Conservation (phyloP, 2,113 vertebrate species). For the Pollachius pollachius region DNA sequence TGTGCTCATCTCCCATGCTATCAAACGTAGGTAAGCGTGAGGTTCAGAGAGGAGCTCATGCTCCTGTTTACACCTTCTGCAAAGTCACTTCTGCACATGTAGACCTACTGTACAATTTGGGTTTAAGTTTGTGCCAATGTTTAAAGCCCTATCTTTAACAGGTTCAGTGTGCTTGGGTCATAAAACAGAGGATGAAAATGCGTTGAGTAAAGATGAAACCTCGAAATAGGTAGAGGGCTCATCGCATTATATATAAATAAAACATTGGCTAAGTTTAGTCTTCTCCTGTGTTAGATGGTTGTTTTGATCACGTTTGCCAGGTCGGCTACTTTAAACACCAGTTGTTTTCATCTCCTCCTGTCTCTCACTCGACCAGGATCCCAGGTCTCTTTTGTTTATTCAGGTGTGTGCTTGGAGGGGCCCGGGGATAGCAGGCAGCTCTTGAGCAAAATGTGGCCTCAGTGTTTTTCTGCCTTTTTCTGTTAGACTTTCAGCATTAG, state of each 20-base stretch:
- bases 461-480: too few species aligned
- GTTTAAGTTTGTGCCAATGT: constrained; percentile 19
- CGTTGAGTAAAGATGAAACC: too few species aligned
- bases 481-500: too few species aligned
- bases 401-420: constrained; percentile 60
- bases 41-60: constrained; percentile 8
- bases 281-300: too few species aligned
- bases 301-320: constrained; percentile 23
- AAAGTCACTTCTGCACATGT: constrained; percentile 20
- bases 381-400: constrained; percentile 64
- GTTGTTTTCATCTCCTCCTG: constrained; percentile 23
- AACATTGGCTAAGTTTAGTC: too few species aligned
- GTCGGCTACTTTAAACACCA: constrained; percentile 40
- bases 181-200: too few species aligned
- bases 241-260: too few species aligned
- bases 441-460: constrained; percentile 16
- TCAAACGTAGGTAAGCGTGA: neutral
- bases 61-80: constrained; percentile 5
- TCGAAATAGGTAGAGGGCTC: too few species aligned
- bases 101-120: constrained; percentile 1
- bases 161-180: constrained; percentile 10
- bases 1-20: too few species aligned
- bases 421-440: constrained; percentile 27
- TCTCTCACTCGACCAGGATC: constrained; percentile 21
- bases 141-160: constrained; percentile 28